Base-by-base conservation (phyloP, 2,113 vertebrate species). In the Cinclus mexicanus region DNA sequence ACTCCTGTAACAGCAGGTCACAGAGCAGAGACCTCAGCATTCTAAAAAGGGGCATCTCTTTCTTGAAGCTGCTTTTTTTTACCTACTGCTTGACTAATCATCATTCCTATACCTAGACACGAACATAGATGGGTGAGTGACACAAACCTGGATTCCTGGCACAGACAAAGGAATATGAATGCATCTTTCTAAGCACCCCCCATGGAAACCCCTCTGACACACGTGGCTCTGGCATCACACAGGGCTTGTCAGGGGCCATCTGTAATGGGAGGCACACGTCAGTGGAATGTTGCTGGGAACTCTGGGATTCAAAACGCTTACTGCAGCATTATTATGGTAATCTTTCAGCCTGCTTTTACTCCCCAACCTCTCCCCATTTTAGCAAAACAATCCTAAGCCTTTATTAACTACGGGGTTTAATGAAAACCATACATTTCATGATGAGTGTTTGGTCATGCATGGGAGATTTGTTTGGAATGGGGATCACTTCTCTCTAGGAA, bases 381-480 rank as follows among this genome's bases (percentile, higher is more conserved):
- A 97, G 94, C 93, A 74, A 83, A 94, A 95, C 81, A 87, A 75
- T 78, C 94, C 90, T 96, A 92, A 97, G 91, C 78, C 86, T 81
- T 76, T 96, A 97, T 97, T 97, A 97, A 95, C 87, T 92, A 95
- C 31, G 11, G 84, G 90, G 89, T 95, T 97, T 97, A 97, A 97
- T 97, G 96, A 97, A 98, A 97, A 97, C 93, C 91, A 97, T 97
- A 94, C 90, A 97, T 97, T 95, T 96, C 76, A 41, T 89, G 96
- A 96, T 63, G 95, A 87, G 94, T 79, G 87, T 94, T 95, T 97
- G 96, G 94, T 94, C 96, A 96, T 74, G 95, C 94, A 93, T 87
- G 91, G 95, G 95, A 96, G 96, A 96, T 98, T 96, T 97, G 97
- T 97, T 97, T 97, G 95, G 92, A 97, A 96, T 94, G 89, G 39